A percentile compares a stretch with the other conserved stretches of the same genome.
Conservation (phyloP, 35 echinoderm and acorn worm genomes). For the Ophioderma brevispina region DNA sequence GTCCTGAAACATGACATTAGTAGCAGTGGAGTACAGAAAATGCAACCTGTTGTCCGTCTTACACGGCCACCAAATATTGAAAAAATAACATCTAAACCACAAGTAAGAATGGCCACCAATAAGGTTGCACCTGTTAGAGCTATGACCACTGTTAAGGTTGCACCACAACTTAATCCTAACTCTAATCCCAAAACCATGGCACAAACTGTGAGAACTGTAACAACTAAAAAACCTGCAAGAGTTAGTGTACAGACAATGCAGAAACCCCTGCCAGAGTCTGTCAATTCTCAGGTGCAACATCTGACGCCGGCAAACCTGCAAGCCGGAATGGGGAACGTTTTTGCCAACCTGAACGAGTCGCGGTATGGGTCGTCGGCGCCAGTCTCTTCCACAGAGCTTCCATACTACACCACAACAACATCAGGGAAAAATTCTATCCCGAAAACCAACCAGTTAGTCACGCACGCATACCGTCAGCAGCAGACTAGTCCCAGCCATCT, state of each 20-base stretch:
- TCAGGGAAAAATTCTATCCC: neutral
- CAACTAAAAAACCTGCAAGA: neutral
- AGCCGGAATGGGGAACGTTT: neutral
- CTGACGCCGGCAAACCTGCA: neutral
- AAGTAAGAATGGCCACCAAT: neutral
- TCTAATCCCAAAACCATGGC: neutral
- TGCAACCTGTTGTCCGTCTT: constrained; percentile 22
- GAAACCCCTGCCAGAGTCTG: neutral
- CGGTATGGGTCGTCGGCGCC: neutral
- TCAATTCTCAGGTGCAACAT: neutral
- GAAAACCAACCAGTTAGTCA: neutral
- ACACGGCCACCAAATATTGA: neutral
- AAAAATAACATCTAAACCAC: neutral
- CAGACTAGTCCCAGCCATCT: neutral
- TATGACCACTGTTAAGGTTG: neutral
- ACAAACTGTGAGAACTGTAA: neutral
- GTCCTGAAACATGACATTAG: too few species aligned
- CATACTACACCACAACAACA: neutral
- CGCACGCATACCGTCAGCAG: neutral
- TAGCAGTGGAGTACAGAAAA: too few species aligned
- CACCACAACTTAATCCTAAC: neutral
- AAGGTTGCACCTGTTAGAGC: neutral
- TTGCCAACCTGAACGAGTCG: neutral
- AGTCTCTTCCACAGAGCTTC: neutral
- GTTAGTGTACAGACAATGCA: neutral